Percentiles rank a stretch among this genome's conserved stretches.
Evolutionary conservation across 2,113 vertebrate genomes (phyloP).

Genomic region (Pseudopodoces humilis): DNA sequence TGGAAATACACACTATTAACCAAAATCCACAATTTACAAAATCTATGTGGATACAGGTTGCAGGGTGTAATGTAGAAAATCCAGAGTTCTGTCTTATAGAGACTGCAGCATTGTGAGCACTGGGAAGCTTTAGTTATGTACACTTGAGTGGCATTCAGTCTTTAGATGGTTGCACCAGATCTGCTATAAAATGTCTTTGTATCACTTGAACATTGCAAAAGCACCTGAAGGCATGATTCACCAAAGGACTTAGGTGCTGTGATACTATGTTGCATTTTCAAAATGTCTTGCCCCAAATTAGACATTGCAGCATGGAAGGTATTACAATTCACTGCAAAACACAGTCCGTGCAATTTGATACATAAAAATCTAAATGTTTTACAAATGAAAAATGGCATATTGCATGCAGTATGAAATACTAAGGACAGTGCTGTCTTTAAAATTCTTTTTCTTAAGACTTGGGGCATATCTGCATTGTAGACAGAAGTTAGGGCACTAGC

Average conservation of each 20-base stretch:
- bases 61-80: background rate
- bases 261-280: background rate
- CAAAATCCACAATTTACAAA: background rate
- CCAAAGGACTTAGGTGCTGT: background rate
- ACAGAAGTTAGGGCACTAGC: background rate
- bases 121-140: accelerated
- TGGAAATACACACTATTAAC: background rate
- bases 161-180: background rate
- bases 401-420: background rate
- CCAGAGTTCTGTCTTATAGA: background rate
- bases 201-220: background rate
- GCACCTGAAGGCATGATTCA: background rate
- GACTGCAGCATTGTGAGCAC: accelerated
- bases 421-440: background rate
- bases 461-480: background rate
- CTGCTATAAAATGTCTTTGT: background rate
- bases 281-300: background rate
- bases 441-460: background rate
- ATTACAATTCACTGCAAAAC: background rate
- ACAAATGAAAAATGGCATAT: background rate
- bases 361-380: background rate
- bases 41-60: background rate
- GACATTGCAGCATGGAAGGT: background rate
- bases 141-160: background rate
- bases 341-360: background rate